These are phyloP conservation scores for Styela plicata DNA, from an alignment of 23 tunicate genomes.

Conservation along the genomic window DNA sequence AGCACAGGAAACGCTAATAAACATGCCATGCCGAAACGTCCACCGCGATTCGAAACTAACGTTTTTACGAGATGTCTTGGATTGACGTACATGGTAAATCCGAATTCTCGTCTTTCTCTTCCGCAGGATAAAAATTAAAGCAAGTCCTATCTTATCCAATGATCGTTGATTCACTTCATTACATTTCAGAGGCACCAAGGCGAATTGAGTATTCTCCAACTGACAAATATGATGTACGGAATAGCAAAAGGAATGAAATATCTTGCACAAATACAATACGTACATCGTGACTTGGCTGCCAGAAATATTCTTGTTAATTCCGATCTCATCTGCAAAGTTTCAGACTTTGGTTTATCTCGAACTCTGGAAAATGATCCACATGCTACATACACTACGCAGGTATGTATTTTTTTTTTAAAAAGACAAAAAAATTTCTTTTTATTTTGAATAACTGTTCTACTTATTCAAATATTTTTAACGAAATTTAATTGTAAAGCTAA, in stretches of 20 bases:
- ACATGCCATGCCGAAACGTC: too few relatives aligned
- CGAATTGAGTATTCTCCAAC: conserved; percentile 25
- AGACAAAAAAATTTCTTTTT: too few relatives aligned
- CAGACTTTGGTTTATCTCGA: conserved; percentile 71
- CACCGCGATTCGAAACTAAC: neutral
- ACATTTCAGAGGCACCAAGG: conserved; percentile 1
- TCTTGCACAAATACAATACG: conserved; percentile 34
- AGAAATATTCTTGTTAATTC: conserved; percentile 55
- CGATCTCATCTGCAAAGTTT: conserved; percentile 45
- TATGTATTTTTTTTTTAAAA: too few relatives aligned
- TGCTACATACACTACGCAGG: conserved; percentile 69
- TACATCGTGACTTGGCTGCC: conserved; percentile 74
- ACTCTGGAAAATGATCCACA: conserved; percentile 54
- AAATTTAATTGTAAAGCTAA: too few relatives aligned
- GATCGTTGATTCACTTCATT: too few relatives aligned
- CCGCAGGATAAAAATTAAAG: too few relatives aligned
- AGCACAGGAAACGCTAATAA: too few relatives aligned
- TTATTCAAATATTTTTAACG: too few relatives aligned
- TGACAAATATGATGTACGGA: conserved; percentile 43
- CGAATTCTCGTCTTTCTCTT: neutral
- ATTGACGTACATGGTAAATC: neutral
- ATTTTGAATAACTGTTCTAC: too few relatives aligned
- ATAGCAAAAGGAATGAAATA: conserved; percentile 54
- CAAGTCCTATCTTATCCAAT: neutral
- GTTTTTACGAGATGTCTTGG: neutral